Evolutionary conservation across 1,140 invertebrate species (phyloP), one percentile per base, ranked within the genome.

Genomic region (Planococcus citri): DNA sequence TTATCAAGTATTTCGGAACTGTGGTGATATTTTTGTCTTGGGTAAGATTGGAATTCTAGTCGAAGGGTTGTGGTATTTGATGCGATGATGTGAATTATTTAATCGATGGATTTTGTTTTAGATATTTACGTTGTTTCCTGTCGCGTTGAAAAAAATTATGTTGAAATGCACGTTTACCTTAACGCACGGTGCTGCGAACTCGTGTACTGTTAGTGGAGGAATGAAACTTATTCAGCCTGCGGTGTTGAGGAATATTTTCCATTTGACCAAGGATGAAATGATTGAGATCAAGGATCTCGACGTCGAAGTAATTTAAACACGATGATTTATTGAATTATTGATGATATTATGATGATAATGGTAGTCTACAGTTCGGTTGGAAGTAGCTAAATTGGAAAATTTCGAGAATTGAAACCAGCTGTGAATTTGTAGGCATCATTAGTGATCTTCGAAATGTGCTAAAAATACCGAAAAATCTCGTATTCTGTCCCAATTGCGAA

Each of bases 251-350:
- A 80, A 82, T 72, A 79, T 87, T 3, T 81, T 87, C 64, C 82
- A 79, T 68, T 74, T 87, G 64, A 87, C 83, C 0, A 79, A 80
- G 27, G 82, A 87, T 70, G 87, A 89, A 78, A 84, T 88, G 82
- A 75, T 80, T 9, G 71, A 76, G 41, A 82, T 89, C 0, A 80
- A 78, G 61, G 82, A 86, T 41, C 73, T 87, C 20, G 83, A 89
- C 72, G 75, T 80, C n/a, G 76, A 82, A 21, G 72, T 81, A 33
- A 68, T 8, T 25, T n/a, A n/a, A n/a, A n/a, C n/a, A n/a, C n/a
- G n/a, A 61, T n/a, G 9, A 41, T n/a, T 41, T 9, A 41, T 9
- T 41, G 9, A n/a, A 41, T 41, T 41, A n/a, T n/a, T n/a, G n/a
- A n/a, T n/a, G n/a, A n/a, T n/a, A n/a, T n/a, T n/a, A n/a, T n/a